phyloP scores from a whole-genome alignment of 2,797 vertebrate species.

The Leptodactylus fallax region DNA sequence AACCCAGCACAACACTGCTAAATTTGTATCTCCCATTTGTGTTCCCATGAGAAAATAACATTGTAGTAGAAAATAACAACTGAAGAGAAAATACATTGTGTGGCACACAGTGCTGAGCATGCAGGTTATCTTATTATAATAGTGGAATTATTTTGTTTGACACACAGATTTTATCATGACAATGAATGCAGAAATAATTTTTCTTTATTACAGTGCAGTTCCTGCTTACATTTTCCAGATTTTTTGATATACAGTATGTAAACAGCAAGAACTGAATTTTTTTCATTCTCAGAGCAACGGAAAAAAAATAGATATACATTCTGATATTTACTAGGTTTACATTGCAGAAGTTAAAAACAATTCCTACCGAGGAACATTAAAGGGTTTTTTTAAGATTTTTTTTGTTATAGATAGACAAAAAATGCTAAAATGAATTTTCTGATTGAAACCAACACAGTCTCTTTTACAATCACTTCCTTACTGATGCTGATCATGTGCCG shows the following conservation, averaged over 20 bases:
- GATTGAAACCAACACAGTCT: no score
- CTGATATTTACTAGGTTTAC: no score
- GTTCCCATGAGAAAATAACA: not conserved
- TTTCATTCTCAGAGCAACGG: no score
- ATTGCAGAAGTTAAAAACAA: no score
- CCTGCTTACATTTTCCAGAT: not conserved
- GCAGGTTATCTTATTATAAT: not conserved
- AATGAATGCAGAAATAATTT: not conserved
- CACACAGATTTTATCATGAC: slow-evolving; percentile 15
- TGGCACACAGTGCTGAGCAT: not conserved
- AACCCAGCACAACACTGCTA: not conserved
- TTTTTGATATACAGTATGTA: not conserved
- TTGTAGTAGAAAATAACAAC: not conserved
- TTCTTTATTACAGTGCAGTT: not conserved
- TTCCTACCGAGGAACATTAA: no score
- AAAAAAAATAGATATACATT: no score
- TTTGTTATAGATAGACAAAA: no score
- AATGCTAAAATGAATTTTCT: no score
- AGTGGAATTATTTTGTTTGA: not conserved
- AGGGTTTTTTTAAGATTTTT: no score
- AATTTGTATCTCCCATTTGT: not conserved
- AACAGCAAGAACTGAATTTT: no score
- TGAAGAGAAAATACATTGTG: slow-evolving; percentile 8
- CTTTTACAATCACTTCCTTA: no score
- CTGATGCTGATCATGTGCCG: no score